These are phyloP conservation scores for Periophthalmus modestus DNA, from an alignment of 2,113 vertebrate genomes.

Conservation along the genomic window DNA sequence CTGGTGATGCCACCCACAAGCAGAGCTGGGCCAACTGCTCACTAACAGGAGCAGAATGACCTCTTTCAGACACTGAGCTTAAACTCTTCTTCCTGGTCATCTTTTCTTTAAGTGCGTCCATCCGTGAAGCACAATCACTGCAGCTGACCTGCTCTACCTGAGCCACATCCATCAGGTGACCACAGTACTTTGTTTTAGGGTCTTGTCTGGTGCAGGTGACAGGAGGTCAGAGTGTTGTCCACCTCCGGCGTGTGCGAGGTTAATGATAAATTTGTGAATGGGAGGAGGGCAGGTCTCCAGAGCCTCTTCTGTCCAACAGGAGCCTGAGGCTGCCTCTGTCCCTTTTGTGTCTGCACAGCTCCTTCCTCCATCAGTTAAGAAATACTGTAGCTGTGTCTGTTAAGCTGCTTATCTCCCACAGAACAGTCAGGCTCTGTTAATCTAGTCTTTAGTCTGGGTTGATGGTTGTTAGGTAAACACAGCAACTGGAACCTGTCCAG, in stretches of 20 bases:
- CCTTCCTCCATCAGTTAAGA: constrained; percentile 61
- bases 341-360: constrained; percentile 35
- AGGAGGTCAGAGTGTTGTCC: constrained; percentile 44
- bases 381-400: constrained; percentile 65
- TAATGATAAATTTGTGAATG: constrained; percentile 62
- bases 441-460: constrained; percentile 69
- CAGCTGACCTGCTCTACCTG: constrained; percentile 54
- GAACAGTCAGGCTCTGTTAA: constrained; percentile 67
- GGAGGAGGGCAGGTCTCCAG: constrained; percentile 43
- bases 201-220: constrained; percentile 36
- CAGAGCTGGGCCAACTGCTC: constrained; percentile 38
- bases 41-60: neutral
- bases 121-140: constrained; percentile 43
- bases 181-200: constrained; percentile 54
- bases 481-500: constrained; percentile 53
- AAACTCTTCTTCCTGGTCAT: constrained; percentile 20
- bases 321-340: constrained; percentile 35
- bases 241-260: constrained; percentile 40
- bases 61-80: constrained; percentile 21
- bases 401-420: constrained; percentile 74
- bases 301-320: constrained; percentile 40
- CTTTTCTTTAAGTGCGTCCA: constrained; percentile 33
- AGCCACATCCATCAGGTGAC: constrained; percentile 37
- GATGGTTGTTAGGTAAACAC: constrained; percentile 63
- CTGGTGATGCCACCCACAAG: constrained; percentile 68